These are phyloP conservation scores for Lepeophtheirus salmonis DNA, from an alignment of 1,140 invertebrate genomes.

Conservation along the genomic window DNA sequence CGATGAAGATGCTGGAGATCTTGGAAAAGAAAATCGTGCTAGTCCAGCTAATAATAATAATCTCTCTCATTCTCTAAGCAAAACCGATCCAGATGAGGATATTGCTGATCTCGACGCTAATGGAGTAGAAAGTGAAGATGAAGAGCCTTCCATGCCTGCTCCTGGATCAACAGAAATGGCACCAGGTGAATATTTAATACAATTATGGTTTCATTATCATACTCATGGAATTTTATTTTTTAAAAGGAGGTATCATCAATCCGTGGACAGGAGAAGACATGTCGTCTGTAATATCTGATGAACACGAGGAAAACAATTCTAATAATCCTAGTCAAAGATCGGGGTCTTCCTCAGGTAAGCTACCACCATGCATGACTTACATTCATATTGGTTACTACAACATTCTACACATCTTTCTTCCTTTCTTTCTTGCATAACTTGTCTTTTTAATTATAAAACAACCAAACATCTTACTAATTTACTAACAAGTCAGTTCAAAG, in stretches of 20 bases:
- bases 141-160: constrained; percentile 15
- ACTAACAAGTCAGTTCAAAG: no score
- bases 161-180: background rate
- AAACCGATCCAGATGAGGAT: constrained; percentile 8
- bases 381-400: no score
- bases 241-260: constrained; percentile 13
- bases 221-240: background rate
- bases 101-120: background rate
- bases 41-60: background rate
- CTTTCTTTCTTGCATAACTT: no score
- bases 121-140: constrained; percentile 15
- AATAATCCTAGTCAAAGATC: background rate
- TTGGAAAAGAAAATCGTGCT: constrained; percentile 8
- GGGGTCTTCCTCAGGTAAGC: background rate
- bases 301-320: constrained; percentile 1
- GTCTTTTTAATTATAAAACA: no score
- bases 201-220: background rate
- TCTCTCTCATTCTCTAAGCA: no score
- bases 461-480: no score
- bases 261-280: constrained; percentile 16
- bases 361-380: no score
- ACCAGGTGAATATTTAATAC: no score
- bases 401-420: no score
- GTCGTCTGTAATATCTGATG: background rate
- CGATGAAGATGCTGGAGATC: constrained; percentile 10